Conservation (phyloP, 2,113 vertebrate species). For the Patagioenas fasciata region DNA sequence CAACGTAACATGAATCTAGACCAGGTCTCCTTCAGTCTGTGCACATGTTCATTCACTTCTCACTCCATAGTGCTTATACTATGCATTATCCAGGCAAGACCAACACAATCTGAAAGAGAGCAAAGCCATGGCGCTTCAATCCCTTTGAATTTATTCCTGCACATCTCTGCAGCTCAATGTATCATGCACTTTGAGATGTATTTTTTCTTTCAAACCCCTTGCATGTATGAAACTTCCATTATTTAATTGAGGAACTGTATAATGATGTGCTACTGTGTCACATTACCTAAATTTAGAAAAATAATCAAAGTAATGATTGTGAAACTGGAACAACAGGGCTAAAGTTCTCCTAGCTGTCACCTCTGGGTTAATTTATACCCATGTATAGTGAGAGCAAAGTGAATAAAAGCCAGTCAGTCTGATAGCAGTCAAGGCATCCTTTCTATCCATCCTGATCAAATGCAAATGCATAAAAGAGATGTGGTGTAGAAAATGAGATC, state of each 20-base stretch:
- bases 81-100: not conserved
- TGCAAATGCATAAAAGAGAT: not conserved
- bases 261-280: not conserved
- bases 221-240: not conserved
- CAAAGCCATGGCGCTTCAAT: not conserved
- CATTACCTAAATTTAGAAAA: not conserved
- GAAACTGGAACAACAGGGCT: not conserved
- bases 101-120: not conserved
- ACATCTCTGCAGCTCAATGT: not conserved
- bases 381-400: not conserved
- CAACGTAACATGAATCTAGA: not conserved
- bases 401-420: not conserved
- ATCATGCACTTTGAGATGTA: not conserved
- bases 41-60: not conserved
- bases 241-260: not conserved
- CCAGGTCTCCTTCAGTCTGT: not conserved
- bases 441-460: not conserved
- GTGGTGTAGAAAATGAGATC: not conserved
- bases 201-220: not conserved
- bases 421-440: not conserved
- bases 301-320: not conserved
- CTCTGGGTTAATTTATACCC: not conserved
- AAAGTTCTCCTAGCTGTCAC: not conserved
- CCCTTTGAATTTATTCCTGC: not conserved
- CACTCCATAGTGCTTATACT: not conserved